phyloP scores from a whole-genome alignment of 2,797 vertebrate genomes.

The Petrocephalus sullivani region DNA sequence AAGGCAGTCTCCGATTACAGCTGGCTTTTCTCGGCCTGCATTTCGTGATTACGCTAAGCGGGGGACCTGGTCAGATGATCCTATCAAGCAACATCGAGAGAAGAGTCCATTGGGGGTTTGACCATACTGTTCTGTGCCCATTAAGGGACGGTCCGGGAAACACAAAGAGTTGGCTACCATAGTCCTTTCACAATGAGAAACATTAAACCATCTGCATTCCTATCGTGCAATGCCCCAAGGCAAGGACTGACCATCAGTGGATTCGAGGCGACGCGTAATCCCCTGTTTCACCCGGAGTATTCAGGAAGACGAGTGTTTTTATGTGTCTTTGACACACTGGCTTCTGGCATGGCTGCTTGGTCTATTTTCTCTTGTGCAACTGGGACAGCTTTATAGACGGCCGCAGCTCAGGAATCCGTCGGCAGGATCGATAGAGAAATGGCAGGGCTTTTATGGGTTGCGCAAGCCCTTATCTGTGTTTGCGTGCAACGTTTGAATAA shows the following conservation, averaged over 20 bases:
- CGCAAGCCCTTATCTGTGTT: conserved; percentile 50
- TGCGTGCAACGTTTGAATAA: conserved; percentile 54
- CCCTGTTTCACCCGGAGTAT: not conserved
- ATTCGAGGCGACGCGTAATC: not conserved
- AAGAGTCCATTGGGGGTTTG: not conserved
- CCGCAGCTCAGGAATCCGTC: conserved; percentile 33
- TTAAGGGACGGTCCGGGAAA: not conserved
- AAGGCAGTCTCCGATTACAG: conserved; percentile 58
- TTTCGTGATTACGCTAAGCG: not conserved
- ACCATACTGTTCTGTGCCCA: not conserved
- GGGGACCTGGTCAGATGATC: conserved; percentile 12
- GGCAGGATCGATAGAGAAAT: conserved; percentile 36
- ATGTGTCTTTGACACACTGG: conserved; percentile 49
- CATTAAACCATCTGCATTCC: conserved; percentile 29
- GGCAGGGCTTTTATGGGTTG: conserved; percentile 38
- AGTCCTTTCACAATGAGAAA: not conserved
- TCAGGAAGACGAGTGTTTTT: conserved; percentile 32
- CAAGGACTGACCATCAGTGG: not conserved
- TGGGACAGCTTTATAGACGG: conserved; percentile 37
- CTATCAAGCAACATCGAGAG: not conserved
- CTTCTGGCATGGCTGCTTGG: conserved; percentile 12
- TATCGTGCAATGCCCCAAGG: not conserved
- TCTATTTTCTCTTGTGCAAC: not conserved
- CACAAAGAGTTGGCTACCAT: not conserved
- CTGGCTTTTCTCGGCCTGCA: conserved; percentile 4